phyloP scores from a whole-genome alignment of 2,888 invertebrate genomes.

The Laspeyria flexula region DNA sequence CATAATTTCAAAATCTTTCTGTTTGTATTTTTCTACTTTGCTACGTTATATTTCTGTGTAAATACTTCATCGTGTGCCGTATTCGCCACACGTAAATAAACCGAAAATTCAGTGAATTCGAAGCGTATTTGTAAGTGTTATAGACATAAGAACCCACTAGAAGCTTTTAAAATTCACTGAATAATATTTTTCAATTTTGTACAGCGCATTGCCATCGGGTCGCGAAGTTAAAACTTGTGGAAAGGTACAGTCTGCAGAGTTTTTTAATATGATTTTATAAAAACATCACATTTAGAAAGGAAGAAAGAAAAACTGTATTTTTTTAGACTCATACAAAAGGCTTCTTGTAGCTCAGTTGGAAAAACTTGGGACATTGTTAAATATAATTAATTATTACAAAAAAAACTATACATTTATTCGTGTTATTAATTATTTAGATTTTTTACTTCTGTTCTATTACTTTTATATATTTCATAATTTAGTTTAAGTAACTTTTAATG shows the following conservation, averaged over 20 bases:
- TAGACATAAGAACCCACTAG: conserved; percentile 4
- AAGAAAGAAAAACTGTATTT: too few relatives aligned
- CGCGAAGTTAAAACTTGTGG: background rate
- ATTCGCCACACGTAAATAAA: background rate
- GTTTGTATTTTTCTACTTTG: background rate
- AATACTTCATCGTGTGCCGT: background rate
- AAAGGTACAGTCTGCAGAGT: conserved; percentile 8
- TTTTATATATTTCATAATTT: too few relatives aligned
- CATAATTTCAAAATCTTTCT: too few relatives aligned
- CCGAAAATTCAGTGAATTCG: background rate
- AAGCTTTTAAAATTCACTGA: conserved; percentile 12
- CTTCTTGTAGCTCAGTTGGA: too few relatives aligned
- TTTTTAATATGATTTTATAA: background rate
- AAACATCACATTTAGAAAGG: too few relatives aligned
- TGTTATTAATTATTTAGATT: too few relatives aligned
- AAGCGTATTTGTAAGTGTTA: background rate
- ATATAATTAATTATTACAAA: too few relatives aligned
- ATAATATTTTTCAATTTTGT: conserved; percentile 18
- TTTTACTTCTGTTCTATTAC: too few relatives aligned
- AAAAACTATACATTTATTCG: too few relatives aligned
- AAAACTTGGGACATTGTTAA: too few relatives aligned
- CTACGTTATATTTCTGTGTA: background rate
- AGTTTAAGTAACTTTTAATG: too few relatives aligned
- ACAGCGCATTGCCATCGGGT: background rate
- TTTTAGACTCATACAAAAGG: too few relatives aligned